These are phyloP conservation scores for Corythoichthys intestinalis DNA, from an alignment of 2,113 vertebrate species.

Conservation along the genomic window DNA sequence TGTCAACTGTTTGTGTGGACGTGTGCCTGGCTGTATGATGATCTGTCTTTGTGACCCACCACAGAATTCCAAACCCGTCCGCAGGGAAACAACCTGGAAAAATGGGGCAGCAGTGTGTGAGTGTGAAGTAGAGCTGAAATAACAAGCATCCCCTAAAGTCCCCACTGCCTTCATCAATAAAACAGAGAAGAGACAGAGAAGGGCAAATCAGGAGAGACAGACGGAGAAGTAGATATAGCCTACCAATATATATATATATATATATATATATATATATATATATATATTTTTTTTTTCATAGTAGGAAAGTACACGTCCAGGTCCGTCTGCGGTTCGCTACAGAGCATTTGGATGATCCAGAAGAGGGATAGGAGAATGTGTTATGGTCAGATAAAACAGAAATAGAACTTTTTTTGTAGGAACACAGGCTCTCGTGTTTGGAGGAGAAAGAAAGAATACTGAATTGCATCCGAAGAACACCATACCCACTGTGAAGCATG, in stretches of 20 bases:
- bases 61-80: slow-evolving; percentile 41
- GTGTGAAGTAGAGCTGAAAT: slow-evolving; percentile 68
- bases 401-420: too few relatives aligned
- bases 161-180: slow-evolving; percentile 68
- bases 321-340: too few relatives aligned
- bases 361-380: too few relatives aligned
- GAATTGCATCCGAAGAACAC: too few relatives aligned
- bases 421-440: too few relatives aligned
- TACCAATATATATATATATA: slow-evolving; percentile 9
- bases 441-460: too few relatives aligned
- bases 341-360: too few relatives aligned
- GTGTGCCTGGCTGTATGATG: slow-evolving; percentile 22
- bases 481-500: too few relatives aligned
- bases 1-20: not conserved
- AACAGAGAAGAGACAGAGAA: slow-evolving; percentile 47
- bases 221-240: slow-evolving; percentile 5
- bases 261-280: slow-evolving; percentile 1
- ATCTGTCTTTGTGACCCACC: slow-evolving; percentile 40
- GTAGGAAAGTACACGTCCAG: too few relatives aligned
- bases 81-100: slow-evolving; percentile 54
- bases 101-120: slow-evolving; percentile 50
- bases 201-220: slow-evolving; percentile 14
- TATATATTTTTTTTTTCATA: too few relatives aligned
- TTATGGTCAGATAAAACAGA: too few relatives aligned
- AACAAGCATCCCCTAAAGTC: slow-evolving; percentile 61